These are phyloP conservation scores for Drosophila sp. DNA, from an alignment of 1,140 invertebrate genomes.

Conservation along the genomic window DNA sequence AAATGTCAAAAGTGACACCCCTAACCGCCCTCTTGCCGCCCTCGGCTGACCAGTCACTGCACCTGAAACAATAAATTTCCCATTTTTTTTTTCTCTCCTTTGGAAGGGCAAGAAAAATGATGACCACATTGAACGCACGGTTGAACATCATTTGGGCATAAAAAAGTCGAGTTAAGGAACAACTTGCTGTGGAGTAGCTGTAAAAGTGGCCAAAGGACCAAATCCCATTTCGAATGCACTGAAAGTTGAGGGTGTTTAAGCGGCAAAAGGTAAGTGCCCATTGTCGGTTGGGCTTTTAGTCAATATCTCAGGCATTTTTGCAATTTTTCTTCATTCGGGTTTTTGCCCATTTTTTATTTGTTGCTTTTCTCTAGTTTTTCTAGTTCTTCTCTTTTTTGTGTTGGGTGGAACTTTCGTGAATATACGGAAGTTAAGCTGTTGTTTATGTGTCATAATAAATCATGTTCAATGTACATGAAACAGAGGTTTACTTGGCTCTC, in stretches of 20 bases:
- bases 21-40: constrained; percentile 40
- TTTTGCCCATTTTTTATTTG: constrained; percentile 36
- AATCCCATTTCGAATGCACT: constrained; percentile 53
- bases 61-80: constrained; percentile 81
- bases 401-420: constrained; percentile 27
- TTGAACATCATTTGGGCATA: constrained; percentile 54
- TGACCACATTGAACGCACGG: constrained; percentile 74
- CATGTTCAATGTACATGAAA: constrained; percentile 78
- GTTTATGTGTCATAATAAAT: constrained; percentile 82
- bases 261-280: constrained; percentile 75
- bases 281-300: constrained; percentile 61
- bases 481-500: constrained; percentile 45
- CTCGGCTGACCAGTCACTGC: constrained; percentile 42
- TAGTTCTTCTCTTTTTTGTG: constrained; percentile 15
- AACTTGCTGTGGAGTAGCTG: constrained; percentile 32
- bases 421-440: constrained; percentile 78
- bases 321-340: constrained; percentile 76
- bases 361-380: constrained; percentile 4
- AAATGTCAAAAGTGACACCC: constrained; percentile 80
- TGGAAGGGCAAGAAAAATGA: constrained; percentile 61
- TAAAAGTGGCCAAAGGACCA: constrained; percentile 12
- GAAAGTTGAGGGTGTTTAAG: constrained; percentile 66
- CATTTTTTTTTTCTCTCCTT: constrained; percentile 37
- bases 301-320: constrained; percentile 71
- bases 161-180: constrained; percentile 65